These are phyloP conservation scores for Antrozous pallidus DNA, from an alignment of 2,797 vertebrate genomes.

Conservation along the genomic window DNA sequence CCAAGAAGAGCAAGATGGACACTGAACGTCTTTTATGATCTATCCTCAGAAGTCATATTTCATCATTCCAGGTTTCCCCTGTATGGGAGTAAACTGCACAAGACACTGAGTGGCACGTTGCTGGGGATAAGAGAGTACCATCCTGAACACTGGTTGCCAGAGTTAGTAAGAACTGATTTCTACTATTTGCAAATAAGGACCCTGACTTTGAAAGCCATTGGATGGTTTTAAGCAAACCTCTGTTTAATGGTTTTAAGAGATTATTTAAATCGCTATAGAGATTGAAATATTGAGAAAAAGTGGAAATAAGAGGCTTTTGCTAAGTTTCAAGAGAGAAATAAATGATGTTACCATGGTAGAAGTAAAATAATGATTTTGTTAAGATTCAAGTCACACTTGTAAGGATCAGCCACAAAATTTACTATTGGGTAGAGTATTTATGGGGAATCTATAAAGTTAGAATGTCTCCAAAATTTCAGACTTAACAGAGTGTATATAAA, in stretches of 20 bases:
- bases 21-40: neutral
- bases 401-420: neutral
- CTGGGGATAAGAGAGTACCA: neutral
- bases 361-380: constrained; percentile 3
- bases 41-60: neutral
- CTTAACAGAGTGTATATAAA: neutral
- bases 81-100: neutral
- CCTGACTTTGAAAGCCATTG: neutral
- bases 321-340: neutral
- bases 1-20: neutral
- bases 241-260: neutral
- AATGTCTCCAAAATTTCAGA: neutral
- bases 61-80: neutral
- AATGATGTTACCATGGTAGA: neutral
- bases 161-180: neutral
- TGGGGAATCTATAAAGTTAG: neutral
- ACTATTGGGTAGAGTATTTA: neutral
- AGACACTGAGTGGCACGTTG: neutral
- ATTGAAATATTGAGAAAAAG: neutral
- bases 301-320: neutral
- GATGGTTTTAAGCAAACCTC: neutral
- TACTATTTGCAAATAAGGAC: neutral
- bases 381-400: neutral
- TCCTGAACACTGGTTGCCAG: neutral
- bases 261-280: neutral